Evolutionary conservation across 2,888 invertebrate genomes (phyloP).

Genomic region (Chloroclystis v-ata): DNA sequence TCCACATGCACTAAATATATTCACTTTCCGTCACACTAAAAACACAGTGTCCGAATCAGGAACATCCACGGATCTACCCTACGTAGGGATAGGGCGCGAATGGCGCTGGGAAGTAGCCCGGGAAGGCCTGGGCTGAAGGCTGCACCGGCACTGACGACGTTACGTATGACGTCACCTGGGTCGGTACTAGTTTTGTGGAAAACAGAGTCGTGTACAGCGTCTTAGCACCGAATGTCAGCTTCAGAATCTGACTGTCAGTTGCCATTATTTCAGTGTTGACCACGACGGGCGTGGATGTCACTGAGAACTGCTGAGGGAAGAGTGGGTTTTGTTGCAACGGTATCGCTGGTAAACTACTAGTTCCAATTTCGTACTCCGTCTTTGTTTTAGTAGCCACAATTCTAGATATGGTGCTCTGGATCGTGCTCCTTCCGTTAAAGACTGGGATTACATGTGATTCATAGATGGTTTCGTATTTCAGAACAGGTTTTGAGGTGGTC

Average conservation of each 20-base stretch:
- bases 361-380: constrained; percentile 87
- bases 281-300: constrained; percentile 89
- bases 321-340: constrained; percentile 78
- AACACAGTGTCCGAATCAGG: constrained; percentile 29
- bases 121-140: constrained; percentile 79
- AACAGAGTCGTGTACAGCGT: constrained; percentile 92
- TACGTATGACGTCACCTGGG: constrained; percentile 88
- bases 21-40: constrained; percentile 33
- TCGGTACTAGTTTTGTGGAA: constrained; percentile 89
- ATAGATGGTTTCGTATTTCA: constrained; percentile 87
- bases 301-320: constrained; percentile 82
- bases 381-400: constrained; percentile 87
- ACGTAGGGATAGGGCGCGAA: constrained; percentile 87
- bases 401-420: constrained; percentile 87
- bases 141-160: constrained; percentile 88
- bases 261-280: constrained; percentile 87
- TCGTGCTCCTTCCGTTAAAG: constrained; percentile 85
- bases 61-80: constrained; percentile 69
- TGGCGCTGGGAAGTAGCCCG: constrained; percentile 87
- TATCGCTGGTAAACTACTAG: constrained; percentile 82
- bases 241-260: constrained; percentile 88
- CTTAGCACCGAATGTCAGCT: constrained; percentile 93
- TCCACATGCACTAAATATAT: constrained; percentile 20
- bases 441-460: constrained; percentile 90
- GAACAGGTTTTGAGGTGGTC: constrained; percentile 86